Base-by-base conservation (phyloP, 1,140 invertebrate species). In the Asbolus verrucosus region DNA sequence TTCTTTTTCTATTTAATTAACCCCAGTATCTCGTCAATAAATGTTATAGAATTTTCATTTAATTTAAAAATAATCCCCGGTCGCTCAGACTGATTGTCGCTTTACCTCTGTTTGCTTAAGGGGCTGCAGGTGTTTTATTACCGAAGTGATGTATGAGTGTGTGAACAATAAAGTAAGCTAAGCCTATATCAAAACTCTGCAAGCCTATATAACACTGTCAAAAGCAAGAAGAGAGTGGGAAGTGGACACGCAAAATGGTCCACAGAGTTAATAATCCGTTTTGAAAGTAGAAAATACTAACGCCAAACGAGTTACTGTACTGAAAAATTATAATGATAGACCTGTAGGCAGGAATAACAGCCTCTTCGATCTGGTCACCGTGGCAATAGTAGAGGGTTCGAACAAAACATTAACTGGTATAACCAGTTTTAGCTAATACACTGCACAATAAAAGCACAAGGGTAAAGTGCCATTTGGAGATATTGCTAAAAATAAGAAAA, bases 341-440 rank as follows among this genome's bases (percentile, higher is more conserved):
- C 41, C 41, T 46, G 41, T 46, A 46, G 14, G 15, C 8, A 8
- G 41, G 19, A 46, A 9, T 16, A 46, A 46, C 9, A 16, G 19
- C 41, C 41, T 38, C 11, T 19, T 16, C 15, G 18, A 16, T 46
- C 16, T 46, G 18, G 18, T 18, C 9, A 16, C 16, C 19, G 18
- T 46, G 41, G 16, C 41, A n/a, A n/a, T n/a, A n/a, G n/a, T n/a
- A n/a, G n/a, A n/a, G n/a, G n/a, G n/a, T n/a, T 19, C 41, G 41
- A 14, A 2, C 16, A 46, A 46, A 46, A 46, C 19, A 16, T 16
- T 27, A 46, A 46, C 41, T 46, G 19, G 41, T 46, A 16, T 46
- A 46, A 46, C 41, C 41, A 46, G 41, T 46, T 46, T 19, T 18
- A 46, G 14, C 41, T 46, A 46, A 46, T 46, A 39, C 41, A 46